Base-by-base conservation (phyloP, 1,140 invertebrate genomes). In the Drosophila lacteicornis region DNA sequence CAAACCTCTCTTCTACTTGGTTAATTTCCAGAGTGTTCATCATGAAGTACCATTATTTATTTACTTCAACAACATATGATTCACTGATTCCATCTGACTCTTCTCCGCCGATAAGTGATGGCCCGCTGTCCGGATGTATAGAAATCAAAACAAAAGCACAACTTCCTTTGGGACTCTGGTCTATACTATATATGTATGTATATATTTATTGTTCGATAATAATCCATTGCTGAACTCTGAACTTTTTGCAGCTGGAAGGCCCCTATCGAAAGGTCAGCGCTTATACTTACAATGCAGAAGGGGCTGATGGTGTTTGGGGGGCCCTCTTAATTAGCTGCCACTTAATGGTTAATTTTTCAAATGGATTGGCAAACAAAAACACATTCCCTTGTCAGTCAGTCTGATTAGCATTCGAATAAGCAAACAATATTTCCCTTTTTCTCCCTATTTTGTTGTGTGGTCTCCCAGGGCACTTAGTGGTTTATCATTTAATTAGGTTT, bases 281-380 rank as follows among this genome's bases (percentile, higher is more conserved):
- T 7, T 55, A 19, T 46, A 22, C 19, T 22, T 22, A 19, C 9
- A 42, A 33, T 42, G 63, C 50, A 38, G 12, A 33, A 19, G 13
- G 9, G 60, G 38, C 11, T 43, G 46, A 36, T 8, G 12, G 9
- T 33, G 46, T 27, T 27, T 25, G 25, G 12, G 25, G 4, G 7
- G 36, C n/a, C 25, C 58, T 67, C 79, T 79, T 88, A 87, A 87
- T 87, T 87, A 87, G 84, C 62, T 83, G 63, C 36, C 78, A 73
- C 50, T 46, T 57, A 81, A 65, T 63, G 47, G 59, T 63, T 56
- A 55, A 68, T 68, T 59, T 59, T 75, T 63, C 57, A 78, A 84
- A 85, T 87, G 79, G 84, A 74, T 87, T 82, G 65, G 80, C 82
- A 88, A 87, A 88, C 77, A 87, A 56, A 40, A 56, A 40, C 36